Base-by-base conservation (phyloP, 1,140 invertebrate genomes). In the Drosophila ohnishii region DNA sequence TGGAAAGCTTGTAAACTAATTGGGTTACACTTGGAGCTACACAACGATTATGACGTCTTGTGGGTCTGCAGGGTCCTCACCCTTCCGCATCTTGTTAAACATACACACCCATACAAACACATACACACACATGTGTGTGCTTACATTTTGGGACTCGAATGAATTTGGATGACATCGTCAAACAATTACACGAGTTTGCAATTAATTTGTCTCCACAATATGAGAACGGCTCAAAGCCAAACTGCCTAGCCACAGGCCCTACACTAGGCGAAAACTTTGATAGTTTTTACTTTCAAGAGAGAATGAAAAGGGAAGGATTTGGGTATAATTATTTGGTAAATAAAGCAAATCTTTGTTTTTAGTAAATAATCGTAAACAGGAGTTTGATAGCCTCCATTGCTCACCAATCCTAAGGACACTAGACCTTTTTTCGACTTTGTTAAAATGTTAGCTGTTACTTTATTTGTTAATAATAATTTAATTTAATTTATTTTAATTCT, bases 171-270 rank as follows among this genome's bases (percentile, higher is more conserved):
- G 85, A 75, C 75, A 78, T 78, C 74, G 69, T 81, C 78, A 75
- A 86, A 67, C 82, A 86, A 85, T 86, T 81, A 85, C 82, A 85
- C 65, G 82, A 85, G 74, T 85, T 86, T 60, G 73, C 82, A 81
- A 85, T 85, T 85, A 85, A 86, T 78, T 86, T 86, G 69, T 78
- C 69, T 53, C n/a, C 53, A 47, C 80, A 65, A 78, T 56, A 75
- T 83, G 75, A 71, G 67, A 66, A 62, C 34, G 74, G 56, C 63
- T 53, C 28, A 47, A 64, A 61, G 45, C 32, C 57, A 48, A 28
- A 13, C 60, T 30, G 13, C 3, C 16, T 28, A 25, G n/a, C 56
- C 22, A n/a, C 16, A 30, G 30, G 25, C 48, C 13, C 10, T 25
- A 34, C 59, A 47, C 61, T 25, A 4, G 0, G 13, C n/a, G 1